A percentile compares a stretch with the other conserved stretches of the same genome.
phyloP scores from a whole-genome alignment of 2,113 vertebrate species.

The Sus scrofa region T2T-Sscrofa CM000818.6:68853501-68854000 shows the following conservation, averaged over 20 bases:
- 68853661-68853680: not conserved
- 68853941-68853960: not conserved
- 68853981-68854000: not conserved
- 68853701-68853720: not conserved
- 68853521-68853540: not conserved
- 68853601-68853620: not conserved
- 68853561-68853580: not conserved
- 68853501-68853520: not conserved
- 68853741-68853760: not conserved
- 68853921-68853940: not conserved
- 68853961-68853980: not conserved
- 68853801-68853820: not conserved
- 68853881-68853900: not conserved
- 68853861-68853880: not conserved
- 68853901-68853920: not conserved
- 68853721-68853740: not conserved
- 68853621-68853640: not conserved
- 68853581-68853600: slow-evolving; percentile 9
- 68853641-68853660: slow-evolving; percentile 28
- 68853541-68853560: not conserved
- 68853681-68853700: not conserved
- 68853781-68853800: not conserved
- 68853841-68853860: not conserved
- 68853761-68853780: slow-evolving; percentile 9
- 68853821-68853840: slow-evolving; percentile 14